Evolutionary conservation across 2,888 invertebrate genomes (phyloP).

Genomic region (Netelia virgata): DNA sequence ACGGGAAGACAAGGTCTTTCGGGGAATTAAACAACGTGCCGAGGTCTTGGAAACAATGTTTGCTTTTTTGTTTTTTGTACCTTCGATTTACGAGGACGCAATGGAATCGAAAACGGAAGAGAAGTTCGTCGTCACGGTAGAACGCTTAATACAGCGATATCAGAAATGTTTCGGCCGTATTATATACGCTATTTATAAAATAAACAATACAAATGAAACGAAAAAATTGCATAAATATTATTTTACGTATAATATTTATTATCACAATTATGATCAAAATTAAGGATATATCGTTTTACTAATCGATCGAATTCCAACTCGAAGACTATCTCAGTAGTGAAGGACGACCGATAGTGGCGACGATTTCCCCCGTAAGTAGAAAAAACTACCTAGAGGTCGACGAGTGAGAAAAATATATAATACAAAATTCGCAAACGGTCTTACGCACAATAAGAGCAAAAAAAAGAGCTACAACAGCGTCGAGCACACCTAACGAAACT

Average conservation of each 20-base stretch:
- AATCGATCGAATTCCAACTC: background rate
- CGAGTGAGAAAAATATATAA: conserved; percentile 29
- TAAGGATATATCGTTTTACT: background rate
- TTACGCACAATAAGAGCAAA: background rate
- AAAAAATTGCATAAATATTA: background rate
- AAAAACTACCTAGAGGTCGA: conserved; percentile 22
- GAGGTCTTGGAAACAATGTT: conserved; percentile 14
- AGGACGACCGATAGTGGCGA: conserved; percentile 46
- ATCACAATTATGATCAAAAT: too few species aligned
- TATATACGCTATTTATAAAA: background rate
- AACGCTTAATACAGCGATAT: conserved; percentile 1
- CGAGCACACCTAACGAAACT: conserved; percentile 71
- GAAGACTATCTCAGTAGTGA: background rate
- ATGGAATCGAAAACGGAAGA: conserved; percentile 45
- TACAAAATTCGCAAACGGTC: conserved; percentile 4
- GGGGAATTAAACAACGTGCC: conserved; percentile 32
- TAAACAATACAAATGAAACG: background rate
- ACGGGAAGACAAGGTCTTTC: conserved; percentile 41
- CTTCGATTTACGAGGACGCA: conserved; percentile 53
- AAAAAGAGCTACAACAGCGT: conserved; percentile 36
- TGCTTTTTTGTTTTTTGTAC: background rate
- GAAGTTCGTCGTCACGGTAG: conserved; percentile 30
- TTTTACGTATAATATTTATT: background rate
- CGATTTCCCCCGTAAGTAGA: conserved; percentile 40
- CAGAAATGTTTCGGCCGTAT: background rate